Conservation (phyloP, 1,140 invertebrate species). For the Cydia pomonella region DNA sequence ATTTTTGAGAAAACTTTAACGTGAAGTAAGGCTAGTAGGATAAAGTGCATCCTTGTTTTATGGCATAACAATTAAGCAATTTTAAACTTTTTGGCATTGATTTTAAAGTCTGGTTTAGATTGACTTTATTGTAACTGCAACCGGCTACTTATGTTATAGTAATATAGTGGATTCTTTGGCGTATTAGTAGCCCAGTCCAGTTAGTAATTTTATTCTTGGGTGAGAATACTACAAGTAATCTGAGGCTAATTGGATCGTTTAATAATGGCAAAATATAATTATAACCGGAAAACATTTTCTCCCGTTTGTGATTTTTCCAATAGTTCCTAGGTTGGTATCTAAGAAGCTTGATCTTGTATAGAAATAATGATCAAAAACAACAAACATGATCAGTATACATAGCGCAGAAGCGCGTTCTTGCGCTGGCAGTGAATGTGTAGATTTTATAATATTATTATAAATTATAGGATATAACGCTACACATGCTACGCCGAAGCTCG, state of each 20-base stretch:
- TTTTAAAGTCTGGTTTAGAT: slow-evolving; percentile 39
- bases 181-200: background rate
- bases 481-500: too few relatives aligned
- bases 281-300: too few relatives aligned
- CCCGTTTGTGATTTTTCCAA: too few relatives aligned
- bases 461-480: too few relatives aligned
- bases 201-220: slow-evolving; percentile 33
- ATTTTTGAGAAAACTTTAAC: background rate
- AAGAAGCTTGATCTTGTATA: too few relatives aligned
- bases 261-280: too few relatives aligned
- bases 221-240: background rate
- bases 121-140: background rate
- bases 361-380: too few relatives aligned
- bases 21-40: background rate
- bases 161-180: background rate
- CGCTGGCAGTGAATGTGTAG: too few relatives aligned
- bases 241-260: background rate
- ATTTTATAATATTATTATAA: too few relatives aligned
- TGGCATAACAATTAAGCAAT: background rate
- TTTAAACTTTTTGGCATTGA: slow-evolving; percentile 40
- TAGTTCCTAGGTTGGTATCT: too few relatives aligned
- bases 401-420: too few relatives aligned
- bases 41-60: background rate
- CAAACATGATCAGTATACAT: too few relatives aligned
- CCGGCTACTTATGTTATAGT: background rate